Base-by-base conservation (phyloP, 2,888 invertebrate genomes). In the Drosophila siamana region DNA sequence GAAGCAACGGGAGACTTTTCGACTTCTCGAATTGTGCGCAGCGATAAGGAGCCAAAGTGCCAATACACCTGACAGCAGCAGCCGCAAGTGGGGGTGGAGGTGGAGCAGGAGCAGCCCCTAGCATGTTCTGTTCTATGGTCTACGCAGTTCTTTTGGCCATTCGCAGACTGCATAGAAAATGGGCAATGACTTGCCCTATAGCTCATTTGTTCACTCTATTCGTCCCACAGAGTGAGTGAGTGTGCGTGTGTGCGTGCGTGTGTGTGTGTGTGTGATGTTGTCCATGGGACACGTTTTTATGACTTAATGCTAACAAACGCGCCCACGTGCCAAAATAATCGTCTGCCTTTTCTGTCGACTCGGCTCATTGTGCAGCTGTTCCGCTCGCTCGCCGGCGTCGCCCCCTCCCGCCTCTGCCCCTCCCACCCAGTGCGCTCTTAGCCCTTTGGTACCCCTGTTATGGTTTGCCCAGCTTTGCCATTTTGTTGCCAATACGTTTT, bases 271-370 rank as follows among this genome's bases (percentile, higher is more conserved):
- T 63, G 76, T n/a, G 65, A 48, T 36, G 67, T 55, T 62, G 70
- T 69, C 67, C 80, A 68, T 86, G 84, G 78, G 80, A 85, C 89
- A 86, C 86, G 89, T 85, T 86, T 88, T 88, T 86, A 86, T 86
- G 86, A 86, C 89, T 86, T 86, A 88, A 87, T 86, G 89, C 88
- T 87, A 80, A 86, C 85, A 86, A 86, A 88, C 85, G 85, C 89
- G 87, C 72, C 89, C 85, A 89, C 86, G 87, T 89, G 89, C 89
- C 88, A 80, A 86, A 89, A 89, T 89, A 87, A 88, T 89, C 89
- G 86, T 78, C 86, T 74, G 78, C 79, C 75, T 88, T 83, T 86
- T 86, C 70, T 81, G 88, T 88, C 76, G 83, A 83, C 82, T 87
- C 70, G 85, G 80, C 88, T 85, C 82, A 87, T 87, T 87, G 88